These are phyloP conservation scores for Octopus sinensis DNA, from an alignment of 1,140 invertebrate genomes.

Conservation along the genomic window DNA sequence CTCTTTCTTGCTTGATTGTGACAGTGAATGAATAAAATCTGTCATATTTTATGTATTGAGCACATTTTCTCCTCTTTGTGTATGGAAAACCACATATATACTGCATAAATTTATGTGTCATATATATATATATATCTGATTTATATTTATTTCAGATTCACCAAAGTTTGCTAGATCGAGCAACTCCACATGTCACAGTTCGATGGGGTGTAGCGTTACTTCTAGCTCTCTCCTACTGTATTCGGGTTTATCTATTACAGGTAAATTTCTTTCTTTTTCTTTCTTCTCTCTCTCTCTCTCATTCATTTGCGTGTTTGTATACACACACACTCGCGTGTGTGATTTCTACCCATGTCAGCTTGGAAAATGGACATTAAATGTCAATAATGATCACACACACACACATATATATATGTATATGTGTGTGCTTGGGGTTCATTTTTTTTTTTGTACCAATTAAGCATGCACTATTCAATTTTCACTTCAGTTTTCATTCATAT, in stretches of 20 bases:
- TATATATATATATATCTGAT: not conserved
- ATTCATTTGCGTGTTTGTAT: not conserved
- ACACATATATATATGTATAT: not conserved
- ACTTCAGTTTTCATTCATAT: no score
- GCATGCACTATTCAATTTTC: no score
- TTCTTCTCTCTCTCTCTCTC: not conserved
- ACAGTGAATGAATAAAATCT: no score
- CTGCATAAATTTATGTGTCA: not conserved
- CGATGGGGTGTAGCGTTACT: constrained; percentile 38
- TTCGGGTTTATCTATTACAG: constrained; percentile 46
- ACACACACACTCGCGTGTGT: not conserved
- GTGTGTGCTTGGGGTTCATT: not conserved
- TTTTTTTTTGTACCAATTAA: constrained; percentile 53
- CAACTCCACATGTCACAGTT: constrained; percentile 37
- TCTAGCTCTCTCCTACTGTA: constrained; percentile 32
- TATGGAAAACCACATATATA: no score
- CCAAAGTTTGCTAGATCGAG: constrained; percentile 42
- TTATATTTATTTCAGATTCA: constrained; percentile 38
- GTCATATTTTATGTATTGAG: no score
- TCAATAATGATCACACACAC: not conserved
- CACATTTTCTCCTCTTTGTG: no score
- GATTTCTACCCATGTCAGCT: no score
- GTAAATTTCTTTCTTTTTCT: constrained; percentile 25
- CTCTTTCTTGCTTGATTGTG: no score
- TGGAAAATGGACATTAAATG: no score